Percentiles rank a stretch among this genome's conserved stretches.
Conservation (phyloP, 2,888 invertebrate species). For the Amorpha juglandis region DNA sequence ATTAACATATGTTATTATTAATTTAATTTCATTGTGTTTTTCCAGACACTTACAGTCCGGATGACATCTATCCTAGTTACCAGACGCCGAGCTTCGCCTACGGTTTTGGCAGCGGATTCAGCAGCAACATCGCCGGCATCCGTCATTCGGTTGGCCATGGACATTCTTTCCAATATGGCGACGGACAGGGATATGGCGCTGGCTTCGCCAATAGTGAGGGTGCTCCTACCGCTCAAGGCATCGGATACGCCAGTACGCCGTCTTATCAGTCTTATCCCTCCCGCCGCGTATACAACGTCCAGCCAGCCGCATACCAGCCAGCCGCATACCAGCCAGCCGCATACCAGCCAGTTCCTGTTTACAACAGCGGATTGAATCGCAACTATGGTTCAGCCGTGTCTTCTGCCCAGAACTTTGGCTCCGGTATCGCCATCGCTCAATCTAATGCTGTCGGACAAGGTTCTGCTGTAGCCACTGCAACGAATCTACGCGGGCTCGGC, state of each 20-base stretch:
- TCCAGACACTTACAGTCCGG: conserved; percentile 31
- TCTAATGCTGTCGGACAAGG: conserved; percentile 50
- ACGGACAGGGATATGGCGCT: conserved; percentile 63
- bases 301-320: too few relatives aligned
- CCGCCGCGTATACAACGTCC: conserved; percentile 35
- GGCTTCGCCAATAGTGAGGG: conserved; percentile 55
- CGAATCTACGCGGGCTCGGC: conserved; percentile 47
- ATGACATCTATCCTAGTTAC: conserved; percentile 48
- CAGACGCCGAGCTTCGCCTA: conserved; percentile 69
- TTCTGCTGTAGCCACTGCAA: conserved; percentile 57
- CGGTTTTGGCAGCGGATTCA: conserved; percentile 73
- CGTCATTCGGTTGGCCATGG: conserved; percentile 69
- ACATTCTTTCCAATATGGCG: conserved; percentile 63
- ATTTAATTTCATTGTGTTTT: conserved; percentile 9
- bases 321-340: conserved; percentile 37
- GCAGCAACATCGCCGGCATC: conserved; percentile 73
- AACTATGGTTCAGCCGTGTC: conserved; percentile 52
- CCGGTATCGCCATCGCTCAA: conserved; percentile 59
- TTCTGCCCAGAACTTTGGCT: conserved; percentile 59
- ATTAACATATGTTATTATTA: not conserved
- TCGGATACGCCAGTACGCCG: conserved; percentile 60
- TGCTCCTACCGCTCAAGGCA: conserved; percentile 58
- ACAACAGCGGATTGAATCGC: conserved; percentile 43
- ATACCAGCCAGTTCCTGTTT: conserved; percentile 44
- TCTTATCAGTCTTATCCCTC: not conserved